Percentiles rank a stretch among this genome's conserved stretches.
Evolutionary conservation across 2,888 invertebrate genomes (phyloP).

Genomic region (Notodonta dromedarius): DNA sequence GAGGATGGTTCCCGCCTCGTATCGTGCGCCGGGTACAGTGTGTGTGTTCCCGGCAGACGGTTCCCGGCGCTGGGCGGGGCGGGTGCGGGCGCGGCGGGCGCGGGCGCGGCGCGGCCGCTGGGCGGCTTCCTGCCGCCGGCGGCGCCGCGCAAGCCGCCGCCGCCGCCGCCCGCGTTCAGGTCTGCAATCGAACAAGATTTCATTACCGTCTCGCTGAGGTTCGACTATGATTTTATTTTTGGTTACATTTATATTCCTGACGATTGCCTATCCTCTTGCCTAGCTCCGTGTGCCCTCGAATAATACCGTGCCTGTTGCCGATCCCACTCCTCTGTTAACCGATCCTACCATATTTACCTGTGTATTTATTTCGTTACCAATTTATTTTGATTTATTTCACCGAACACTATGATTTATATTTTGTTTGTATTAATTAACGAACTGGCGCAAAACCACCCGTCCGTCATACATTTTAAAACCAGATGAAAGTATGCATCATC

Average conservation of each 20-base stretch:
- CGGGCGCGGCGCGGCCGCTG: conserved; percentile 48
- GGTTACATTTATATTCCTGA: conserved; percentile 18
- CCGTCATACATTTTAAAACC: too few species aligned
- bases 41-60: conserved; percentile 10
- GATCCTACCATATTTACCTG: too few species aligned
- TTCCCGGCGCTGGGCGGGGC: conserved; percentile 51
- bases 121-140: conserved; percentile 54
- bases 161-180: conserved; percentile 88
- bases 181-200: conserved; percentile 87
- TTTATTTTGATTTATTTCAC: too few species aligned
- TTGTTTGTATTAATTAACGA: too few species aligned
- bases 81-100: conserved; percentile 58
- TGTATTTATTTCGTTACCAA: too few species aligned
- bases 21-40: not conserved
- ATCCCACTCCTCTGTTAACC: not conserved
- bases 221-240: conserved; percentile 73
- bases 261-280: not conserved
- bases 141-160: conserved; percentile 84
- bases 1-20: too few species aligned
- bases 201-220: conserved; percentile 88
- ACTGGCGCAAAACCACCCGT: too few species aligned
- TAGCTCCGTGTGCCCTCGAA: not conserved
- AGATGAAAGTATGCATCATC: too few species aligned
- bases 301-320: too few species aligned
- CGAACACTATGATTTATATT: too few species aligned